A percentile compares a stretch with the other conserved stretches of the same genome.
These are phyloP conservation scores for Oncopodura yosiiana DNA, from an alignment of 1,140 invertebrate genomes.

Conservation along the genomic window DNA sequence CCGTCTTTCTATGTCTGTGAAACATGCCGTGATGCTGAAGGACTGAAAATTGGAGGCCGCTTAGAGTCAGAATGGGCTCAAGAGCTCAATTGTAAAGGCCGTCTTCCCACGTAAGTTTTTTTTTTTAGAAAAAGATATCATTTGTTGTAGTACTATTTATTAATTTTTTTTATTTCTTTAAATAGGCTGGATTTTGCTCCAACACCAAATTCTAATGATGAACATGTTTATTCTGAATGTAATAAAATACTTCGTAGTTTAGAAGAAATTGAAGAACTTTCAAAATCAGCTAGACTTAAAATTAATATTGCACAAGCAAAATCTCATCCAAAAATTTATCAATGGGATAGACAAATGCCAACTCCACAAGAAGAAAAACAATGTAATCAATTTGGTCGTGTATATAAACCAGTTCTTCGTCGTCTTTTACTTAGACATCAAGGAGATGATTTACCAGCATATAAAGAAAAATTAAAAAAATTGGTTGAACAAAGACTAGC, in stretches of 20 bases:
- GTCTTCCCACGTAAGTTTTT: constrained; percentile 50
- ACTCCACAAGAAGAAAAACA: constrained; percentile 8
- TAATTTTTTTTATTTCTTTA: constrained; percentile 11
- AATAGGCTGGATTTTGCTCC: constrained; percentile 20
- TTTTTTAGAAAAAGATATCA: constrained; percentile 15
- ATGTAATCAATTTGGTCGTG: constrained; percentile 12
- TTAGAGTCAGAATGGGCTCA: constrained; percentile 70
- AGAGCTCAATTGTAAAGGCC: constrained; percentile 75
- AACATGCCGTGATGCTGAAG: constrained; percentile 71
- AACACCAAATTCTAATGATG: background rate
- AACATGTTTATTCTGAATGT: background rate
- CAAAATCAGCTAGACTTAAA: constrained; percentile 56
- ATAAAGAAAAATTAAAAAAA: no score
- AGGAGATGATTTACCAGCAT: no score
- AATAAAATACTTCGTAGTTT: constrained; percentile 2
- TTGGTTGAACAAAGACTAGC: no score
- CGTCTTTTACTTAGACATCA: no score
- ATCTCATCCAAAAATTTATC: constrained; percentile 22
- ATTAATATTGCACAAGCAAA: constrained; percentile 57
- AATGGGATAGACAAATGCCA: constrained; percentile 14
- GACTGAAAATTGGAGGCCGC: constrained; percentile 52
- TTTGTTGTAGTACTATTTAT: constrained; percentile 19
- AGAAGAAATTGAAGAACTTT: constrained; percentile 19
- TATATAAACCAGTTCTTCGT: constrained; percentile 17
- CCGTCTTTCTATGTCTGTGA: constrained; percentile 83